phyloP scores from a whole-genome alignment of 2,113 vertebrate genomes.

The zebrafish (Danio rerio) region GRCz12tu NC_133193.1:22495001-22495500 shows the following conservation, averaged over 20 bases:
- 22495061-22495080: neutral
- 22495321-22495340: neutral
- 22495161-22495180: conserved; percentile 17
- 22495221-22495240: conserved; percentile 10
- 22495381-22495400: neutral
- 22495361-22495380: neutral
- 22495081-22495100: neutral
- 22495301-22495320: neutral
- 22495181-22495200: conserved; percentile 59
- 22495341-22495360: neutral
- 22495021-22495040: neutral
- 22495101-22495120: neutral
- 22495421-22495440: neutral
- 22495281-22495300: neutral
- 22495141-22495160: conserved; percentile 31
- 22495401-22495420: neutral
- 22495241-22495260: conserved; percentile 10
- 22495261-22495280: neutral
- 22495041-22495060: neutral
- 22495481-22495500: neutral
- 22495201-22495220: conserved; percentile 68
- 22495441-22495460: neutral
- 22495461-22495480: neutral
- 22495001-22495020: neutral
- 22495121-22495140: neutral